These are phyloP conservation scores for Lasioglossum baleicum DNA, from an alignment of 1,140 invertebrate genomes.

Conservation along the genomic window DNA sequence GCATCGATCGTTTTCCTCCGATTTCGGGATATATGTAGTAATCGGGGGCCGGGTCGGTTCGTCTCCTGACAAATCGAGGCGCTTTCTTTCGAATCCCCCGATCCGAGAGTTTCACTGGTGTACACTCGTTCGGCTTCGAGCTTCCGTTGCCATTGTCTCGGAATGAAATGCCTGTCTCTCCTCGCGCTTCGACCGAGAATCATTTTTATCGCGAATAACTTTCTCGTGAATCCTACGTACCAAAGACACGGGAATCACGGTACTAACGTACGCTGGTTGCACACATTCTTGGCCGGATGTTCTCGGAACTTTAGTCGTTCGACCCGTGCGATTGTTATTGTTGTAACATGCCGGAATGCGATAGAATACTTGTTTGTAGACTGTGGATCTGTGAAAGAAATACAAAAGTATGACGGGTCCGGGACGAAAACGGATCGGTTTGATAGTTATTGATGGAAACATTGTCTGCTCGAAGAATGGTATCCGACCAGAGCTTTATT, in stretches of 20 bases:
- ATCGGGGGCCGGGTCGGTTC: too few relatives aligned
- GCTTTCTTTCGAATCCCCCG: background rate
- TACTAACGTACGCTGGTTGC: background rate
- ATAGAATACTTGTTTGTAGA: too few relatives aligned
- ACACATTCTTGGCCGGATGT: background rate
- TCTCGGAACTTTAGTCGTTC: background rate
- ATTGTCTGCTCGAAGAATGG: too few relatives aligned
- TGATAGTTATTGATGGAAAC: too few relatives aligned
- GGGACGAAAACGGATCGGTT: too few relatives aligned
- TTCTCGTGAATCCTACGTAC: slow-evolving; percentile 18
- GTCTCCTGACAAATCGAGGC: too few relatives aligned
- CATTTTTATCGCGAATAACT: slow-evolving; percentile 40
- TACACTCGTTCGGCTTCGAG: background rate
- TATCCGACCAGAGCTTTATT: too few relatives aligned
- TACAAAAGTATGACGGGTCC: background rate
- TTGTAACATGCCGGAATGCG: too few relatives aligned
- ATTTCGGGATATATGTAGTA: too few relatives aligned
- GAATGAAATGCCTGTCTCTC: background rate
- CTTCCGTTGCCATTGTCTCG: slow-evolving; percentile 10
- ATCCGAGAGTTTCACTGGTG: slow-evolving; percentile 6
- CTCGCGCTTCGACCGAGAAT: background rate
- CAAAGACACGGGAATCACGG: background rate
- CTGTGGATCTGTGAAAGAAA: too few relatives aligned
- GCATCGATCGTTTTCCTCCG: too few relatives aligned
- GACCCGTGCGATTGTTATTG: too few relatives aligned